Base-by-base conservation (phyloP, 2,888 invertebrate genomes). In the Sinhomidia bicolor region DNA sequence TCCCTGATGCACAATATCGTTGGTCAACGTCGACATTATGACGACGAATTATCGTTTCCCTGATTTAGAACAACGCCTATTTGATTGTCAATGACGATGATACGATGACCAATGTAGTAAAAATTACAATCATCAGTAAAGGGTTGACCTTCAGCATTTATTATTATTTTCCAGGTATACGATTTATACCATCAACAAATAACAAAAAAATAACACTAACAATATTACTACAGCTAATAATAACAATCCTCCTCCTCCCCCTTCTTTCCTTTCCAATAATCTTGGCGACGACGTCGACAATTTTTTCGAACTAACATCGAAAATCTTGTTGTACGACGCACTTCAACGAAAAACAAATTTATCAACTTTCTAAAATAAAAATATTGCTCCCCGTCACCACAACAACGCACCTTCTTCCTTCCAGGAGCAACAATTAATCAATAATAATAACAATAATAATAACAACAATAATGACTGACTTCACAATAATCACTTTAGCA, bases 1-100 rank as follows among this genome's bases (percentile, higher is more conserved):
- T 91, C 99, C 99, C 94, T 97, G 97, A 93, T 82, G 88, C 92
- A 97, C 96, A 91, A 96, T 95, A 94, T 97, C 97, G 93, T 95
- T 65, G n/a, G 81, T 23, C 6, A 89, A 68, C 76, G 87, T 80
- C 6, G 80, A 80, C 80, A 62, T 62, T 4, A 20, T 47, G 47
- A 17, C 7, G 10, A 5, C 5, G 12, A 36, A 36, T 36, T n/a
- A n/a, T n/a, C n/a, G n/a, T n/a, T n/a, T n/a, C n/a, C n/a, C n/a
- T n/a, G n/a, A n/a, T n/a, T n/a, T n/a, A n/a, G n/a, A n/a, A n/a
- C n/a, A n/a, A n/a, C n/a, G n/a, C n/a, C n/a, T n/a, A n/a, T n/a
- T n/a, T n/a, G n/a, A n/a, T n/a, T n/a, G n/a, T n/a, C n/a, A n/a
- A n/a, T n/a, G n/a, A n/a, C n/a, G n/a, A n/a, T n/a, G n/a, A n/a